Evolutionary conservation across 2,797 vertebrate genomes (phyloP), one percentile per base, ranked within the genome.

Genomic region (Enteromius viviparus): DNA sequence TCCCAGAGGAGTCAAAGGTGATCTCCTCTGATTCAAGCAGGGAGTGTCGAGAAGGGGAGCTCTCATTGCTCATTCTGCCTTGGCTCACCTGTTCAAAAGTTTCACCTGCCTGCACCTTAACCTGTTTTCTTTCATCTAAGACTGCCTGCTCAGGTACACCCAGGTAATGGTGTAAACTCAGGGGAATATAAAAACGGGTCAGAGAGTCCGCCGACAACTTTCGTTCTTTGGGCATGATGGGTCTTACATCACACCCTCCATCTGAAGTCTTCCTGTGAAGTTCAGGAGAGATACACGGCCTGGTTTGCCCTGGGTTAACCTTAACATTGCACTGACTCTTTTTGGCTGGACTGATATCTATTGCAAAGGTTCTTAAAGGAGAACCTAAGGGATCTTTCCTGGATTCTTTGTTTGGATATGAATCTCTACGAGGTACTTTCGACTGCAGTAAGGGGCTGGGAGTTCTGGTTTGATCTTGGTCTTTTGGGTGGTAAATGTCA

Each of bases 391-490:
- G 23, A 60, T 90, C 85, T 74, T 82, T 62, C 1, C 76, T 89
- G 81, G 84, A 89, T 85, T 81, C 87, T 65, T 84, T 88, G 3
- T 89, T 83, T 87, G 81, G 87, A 19, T 87, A 85, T 3, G 89
- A 86, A 47, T 91, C 89, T 90, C 87, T 89, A 29, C 92, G 89
- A 51, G 93, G 89, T 68, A 87, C 92, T 85, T 93, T 94, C 6
- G 88, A 85, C 51, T 89, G 90, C 72, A 82, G 82, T 90, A 89
- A 93, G 90, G 53, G 91, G 88, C 89, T 87, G 77, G 60, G n/a
- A 83, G 81, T 75, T 88, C 77, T 51, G 12, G 32, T 83, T 85
- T 83, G 6, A 64, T 32, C 82, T 89, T 21, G 91, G 86, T 88
- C 90, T 91, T 83, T 89, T 78, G 84, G 86, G 76, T 85, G 92